Conservation (phyloP, 1,140 invertebrate species). For the Phthorimaea operculella region DNA sequence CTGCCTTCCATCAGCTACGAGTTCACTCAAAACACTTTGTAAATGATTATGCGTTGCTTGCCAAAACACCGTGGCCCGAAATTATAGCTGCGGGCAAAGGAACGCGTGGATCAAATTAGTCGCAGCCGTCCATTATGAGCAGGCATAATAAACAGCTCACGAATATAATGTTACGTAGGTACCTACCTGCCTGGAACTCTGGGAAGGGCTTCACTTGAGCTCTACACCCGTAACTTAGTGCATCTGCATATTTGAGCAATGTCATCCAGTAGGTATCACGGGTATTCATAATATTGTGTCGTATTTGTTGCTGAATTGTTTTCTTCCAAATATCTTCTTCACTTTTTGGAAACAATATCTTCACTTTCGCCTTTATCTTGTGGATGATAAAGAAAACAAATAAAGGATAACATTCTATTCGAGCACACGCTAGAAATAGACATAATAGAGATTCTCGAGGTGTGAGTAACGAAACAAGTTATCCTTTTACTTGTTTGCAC, state of each 20-base stretch:
- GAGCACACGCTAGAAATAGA: not conserved
- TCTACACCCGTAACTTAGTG: no score
- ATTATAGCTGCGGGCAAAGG: not conserved
- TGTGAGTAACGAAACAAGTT: not conserved
- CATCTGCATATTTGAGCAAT: no score
- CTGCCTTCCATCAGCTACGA: not conserved
- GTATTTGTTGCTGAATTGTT: no score
- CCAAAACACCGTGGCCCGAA: not conserved
- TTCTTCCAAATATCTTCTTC: not conserved
- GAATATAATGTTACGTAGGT: not conserved
- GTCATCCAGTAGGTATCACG: no score
- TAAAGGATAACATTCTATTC: not conserved
- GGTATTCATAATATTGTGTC: no score
- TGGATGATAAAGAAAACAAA: not conserved
- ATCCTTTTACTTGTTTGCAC: not conserved
- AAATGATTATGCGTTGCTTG: not conserved
- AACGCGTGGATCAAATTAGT: conserved; percentile 5
- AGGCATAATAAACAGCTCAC: not conserved
- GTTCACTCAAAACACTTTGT: not conserved
- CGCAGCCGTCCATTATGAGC: not conserved
- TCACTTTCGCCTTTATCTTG: conserved; percentile 1
- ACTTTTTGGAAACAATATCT: not conserved
- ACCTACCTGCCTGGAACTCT: not conserved
- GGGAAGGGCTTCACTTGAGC: no score
- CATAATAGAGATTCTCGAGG: not conserved